These are phyloP conservation scores for Onychostoma macrolepis DNA, from an alignment of 2,113 vertebrate species.

Conservation along the genomic window DNA sequence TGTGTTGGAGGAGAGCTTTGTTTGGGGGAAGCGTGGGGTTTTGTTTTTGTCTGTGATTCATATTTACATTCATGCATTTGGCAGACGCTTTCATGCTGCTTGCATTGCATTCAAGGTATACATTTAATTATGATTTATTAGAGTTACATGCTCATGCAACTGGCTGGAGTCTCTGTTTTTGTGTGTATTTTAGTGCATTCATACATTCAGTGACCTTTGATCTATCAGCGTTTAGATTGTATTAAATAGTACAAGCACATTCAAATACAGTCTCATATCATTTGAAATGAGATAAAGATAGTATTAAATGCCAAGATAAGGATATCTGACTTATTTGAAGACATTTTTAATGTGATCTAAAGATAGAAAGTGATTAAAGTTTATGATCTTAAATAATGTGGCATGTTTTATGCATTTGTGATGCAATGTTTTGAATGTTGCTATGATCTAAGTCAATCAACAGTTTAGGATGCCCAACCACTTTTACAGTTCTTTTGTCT, in stretches of 20 bases:
- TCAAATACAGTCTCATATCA: neutral
- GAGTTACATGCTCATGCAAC: conserved; percentile 8
- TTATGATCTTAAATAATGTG: neutral
- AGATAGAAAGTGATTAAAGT: neutral
- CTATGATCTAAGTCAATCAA: neutral
- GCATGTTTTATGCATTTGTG: neutral
- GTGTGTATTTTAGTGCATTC: conserved; percentile 1
- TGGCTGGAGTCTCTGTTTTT: neutral
- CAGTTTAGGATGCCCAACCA: neutral
- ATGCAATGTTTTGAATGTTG: neutral
- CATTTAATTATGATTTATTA: neutral
- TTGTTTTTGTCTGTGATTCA: neutral
- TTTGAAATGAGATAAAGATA: neutral
- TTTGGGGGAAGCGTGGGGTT: neutral
- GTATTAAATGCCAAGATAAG: neutral
- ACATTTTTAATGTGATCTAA: neutral
- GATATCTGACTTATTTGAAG: neutral
- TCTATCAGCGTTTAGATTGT: neutral
- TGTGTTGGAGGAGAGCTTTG: neutral
- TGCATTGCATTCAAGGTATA: neutral
- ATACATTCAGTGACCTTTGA: neutral
- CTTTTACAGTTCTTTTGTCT: conserved; percentile 54
- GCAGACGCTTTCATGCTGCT: conserved; percentile 31
- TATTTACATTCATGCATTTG: neutral
- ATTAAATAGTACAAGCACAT: too few relatives aligned